Conservation (phyloP, 2,113 vertebrate species). For the Sapayoa aenigma region DNA sequence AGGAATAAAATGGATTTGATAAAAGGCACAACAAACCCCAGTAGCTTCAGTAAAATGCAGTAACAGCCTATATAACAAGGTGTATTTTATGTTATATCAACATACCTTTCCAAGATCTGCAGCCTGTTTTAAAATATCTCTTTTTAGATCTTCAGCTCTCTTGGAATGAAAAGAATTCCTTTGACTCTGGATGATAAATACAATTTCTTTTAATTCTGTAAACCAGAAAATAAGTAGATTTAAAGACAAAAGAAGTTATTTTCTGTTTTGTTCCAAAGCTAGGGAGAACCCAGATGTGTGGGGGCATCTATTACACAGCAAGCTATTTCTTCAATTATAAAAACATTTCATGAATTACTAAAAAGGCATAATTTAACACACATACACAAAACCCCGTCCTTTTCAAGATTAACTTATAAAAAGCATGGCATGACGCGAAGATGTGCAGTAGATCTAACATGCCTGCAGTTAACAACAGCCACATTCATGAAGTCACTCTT, state of each 20-base stretch:
- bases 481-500: neutral
- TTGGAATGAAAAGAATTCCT: constrained; percentile 89
- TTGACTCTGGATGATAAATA: constrained; percentile 96
- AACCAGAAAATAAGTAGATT: constrained; percentile 55
- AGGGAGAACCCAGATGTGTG: neutral
- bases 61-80: neutral
- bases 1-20: neutral
- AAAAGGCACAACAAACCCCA: neutral
- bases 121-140: constrained; percentile 82
- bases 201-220: constrained; percentile 86
- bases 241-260: neutral
- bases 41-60: neutral
- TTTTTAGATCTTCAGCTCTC: constrained; percentile 82
- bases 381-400: neutral
- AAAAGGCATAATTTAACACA: neutral
- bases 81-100: neutral
- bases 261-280: neutral
- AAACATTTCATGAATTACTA: neutral
- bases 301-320: neutral
- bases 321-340: neutral
- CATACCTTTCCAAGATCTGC: constrained; percentile 81
- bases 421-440: neutral
- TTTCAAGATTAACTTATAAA: neutral
- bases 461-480: neutral
- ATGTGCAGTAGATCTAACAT: neutral